Conservation (phyloP, 2,797 vertebrate genomes). For the Bradypodion pumilum region DNA sequence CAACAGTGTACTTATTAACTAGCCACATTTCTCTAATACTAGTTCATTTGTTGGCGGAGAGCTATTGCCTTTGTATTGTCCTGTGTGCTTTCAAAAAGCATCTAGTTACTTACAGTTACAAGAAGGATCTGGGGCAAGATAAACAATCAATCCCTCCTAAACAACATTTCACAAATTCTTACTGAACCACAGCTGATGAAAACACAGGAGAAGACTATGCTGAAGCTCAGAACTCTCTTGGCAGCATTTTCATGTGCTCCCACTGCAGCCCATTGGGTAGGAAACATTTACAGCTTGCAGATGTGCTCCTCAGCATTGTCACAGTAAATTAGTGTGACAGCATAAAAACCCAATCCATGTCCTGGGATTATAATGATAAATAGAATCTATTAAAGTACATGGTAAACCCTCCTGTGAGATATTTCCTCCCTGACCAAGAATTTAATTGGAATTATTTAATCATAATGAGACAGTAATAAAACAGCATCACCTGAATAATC, state of each 20-base stretch:
- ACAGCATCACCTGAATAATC: slow-evolving; percentile 77
- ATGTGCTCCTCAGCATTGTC: slow-evolving; percentile 26
- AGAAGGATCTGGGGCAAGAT: background rate
- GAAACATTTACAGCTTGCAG: slow-evolving; percentile 15
- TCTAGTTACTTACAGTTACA: background rate
- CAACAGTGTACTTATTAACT: too few species aligned
- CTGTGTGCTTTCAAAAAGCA: background rate
- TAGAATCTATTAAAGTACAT: slow-evolving; percentile 74
- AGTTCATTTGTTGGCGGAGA: background rate
- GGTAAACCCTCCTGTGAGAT: slow-evolving; percentile 73
- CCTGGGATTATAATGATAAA: slow-evolving; percentile 70
- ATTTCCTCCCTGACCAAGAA: slow-evolving; percentile 72
- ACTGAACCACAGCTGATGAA: background rate
- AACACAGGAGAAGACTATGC: slow-evolving; percentile 23
- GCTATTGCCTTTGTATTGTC: background rate
- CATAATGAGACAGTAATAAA: slow-evolving; percentile 76
- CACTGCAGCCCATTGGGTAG: slow-evolving; percentile 33
- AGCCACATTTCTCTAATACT: too few species aligned
- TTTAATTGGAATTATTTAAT: slow-evolving; percentile 78
- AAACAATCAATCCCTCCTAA: background rate
- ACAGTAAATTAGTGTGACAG: slow-evolving; percentile 61
- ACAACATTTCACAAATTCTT: slow-evolving; percentile 7
- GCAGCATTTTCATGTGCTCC: background rate
- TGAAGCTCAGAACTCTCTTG: slow-evolving; percentile 35
- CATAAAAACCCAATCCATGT: slow-evolving; percentile 65